Conservation (phyloP, 2,888 invertebrate genomes). For the Papilio demoleus region DNA sequence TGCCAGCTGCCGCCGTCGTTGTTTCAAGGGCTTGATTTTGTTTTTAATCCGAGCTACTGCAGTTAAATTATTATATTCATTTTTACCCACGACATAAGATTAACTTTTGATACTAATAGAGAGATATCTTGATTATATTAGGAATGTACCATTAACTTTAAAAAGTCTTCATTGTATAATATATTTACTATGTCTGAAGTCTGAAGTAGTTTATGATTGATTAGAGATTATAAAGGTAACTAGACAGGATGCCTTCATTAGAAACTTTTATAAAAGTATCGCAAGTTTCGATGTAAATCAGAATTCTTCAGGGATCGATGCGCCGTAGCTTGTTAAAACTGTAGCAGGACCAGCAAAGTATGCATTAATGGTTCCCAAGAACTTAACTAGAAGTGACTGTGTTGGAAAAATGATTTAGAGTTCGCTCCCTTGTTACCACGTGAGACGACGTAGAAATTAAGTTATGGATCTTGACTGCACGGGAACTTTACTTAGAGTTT, state of each 20-base stretch:
- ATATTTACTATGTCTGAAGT: too few relatives aligned
- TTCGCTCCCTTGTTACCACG: background rate
- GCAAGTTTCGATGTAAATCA: background rate
- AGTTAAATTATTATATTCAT: constrained; percentile 26
- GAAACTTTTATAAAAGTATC: background rate
- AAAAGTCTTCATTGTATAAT: too few relatives aligned
- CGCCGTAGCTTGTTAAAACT: constrained; percentile 9
- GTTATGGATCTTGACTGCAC: background rate
- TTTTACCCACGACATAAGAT: background rate
- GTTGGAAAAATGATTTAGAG: constrained; percentile 12
- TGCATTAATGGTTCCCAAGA: background rate
- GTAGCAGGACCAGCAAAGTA: background rate
- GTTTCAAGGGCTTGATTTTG: constrained; percentile 43
- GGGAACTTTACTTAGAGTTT: background rate
- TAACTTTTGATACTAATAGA: background rate
- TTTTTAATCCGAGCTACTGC: constrained; percentile 40
- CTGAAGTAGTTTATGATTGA: too few relatives aligned
- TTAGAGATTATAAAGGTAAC: background rate
- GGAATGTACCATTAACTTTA: too few relatives aligned
- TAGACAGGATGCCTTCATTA: background rate
- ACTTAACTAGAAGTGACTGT: background rate
- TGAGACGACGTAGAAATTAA: background rate
- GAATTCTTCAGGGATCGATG: background rate
- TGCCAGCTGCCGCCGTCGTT: constrained; percentile 47
- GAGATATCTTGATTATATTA: too few relatives aligned